phyloP scores from a whole-genome alignment of 2,888 invertebrate genomes.

The Catocala nupta region DNA sequence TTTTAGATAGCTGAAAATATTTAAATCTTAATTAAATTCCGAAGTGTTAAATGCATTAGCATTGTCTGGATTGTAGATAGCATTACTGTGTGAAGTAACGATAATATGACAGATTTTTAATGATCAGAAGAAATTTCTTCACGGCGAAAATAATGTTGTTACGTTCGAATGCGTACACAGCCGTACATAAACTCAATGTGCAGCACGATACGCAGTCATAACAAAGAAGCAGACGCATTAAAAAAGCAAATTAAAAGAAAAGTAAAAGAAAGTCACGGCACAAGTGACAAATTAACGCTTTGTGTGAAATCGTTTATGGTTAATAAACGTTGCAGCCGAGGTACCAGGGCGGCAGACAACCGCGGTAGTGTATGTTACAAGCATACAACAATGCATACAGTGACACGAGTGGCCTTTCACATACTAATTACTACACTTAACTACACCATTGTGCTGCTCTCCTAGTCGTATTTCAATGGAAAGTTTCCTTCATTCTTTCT shows the following conservation, averaged over 20 bases:
- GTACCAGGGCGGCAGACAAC: constrained; percentile 43
- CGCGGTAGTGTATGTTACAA: constrained; percentile 15
- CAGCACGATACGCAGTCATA: background rate
- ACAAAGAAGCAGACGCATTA: constrained; percentile 8
- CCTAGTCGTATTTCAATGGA: constrained; percentile 44
- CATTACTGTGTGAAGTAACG: too few species aligned
- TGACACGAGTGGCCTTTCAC: constrained; percentile 48
- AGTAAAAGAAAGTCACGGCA: constrained; percentile 14
- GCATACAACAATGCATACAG: constrained; percentile 17
- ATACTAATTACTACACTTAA: constrained; percentile 46
- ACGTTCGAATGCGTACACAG: background rate
- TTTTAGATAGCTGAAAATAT: too few species aligned
- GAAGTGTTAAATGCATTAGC: too few species aligned
- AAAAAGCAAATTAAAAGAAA: constrained; percentile 14
- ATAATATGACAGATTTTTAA: too few species aligned
- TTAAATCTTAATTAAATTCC: too few species aligned
- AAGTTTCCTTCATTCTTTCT: constrained; percentile 38
- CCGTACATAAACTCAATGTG: background rate
- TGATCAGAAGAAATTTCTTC: too few species aligned
- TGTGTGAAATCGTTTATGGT: constrained; percentile 22
- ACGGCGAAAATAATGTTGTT: too few species aligned
- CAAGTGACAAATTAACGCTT: constrained; percentile 14
- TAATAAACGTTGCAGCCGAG: constrained; percentile 14
- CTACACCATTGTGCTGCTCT: constrained; percentile 40
- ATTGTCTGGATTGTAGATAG: too few species aligned